Percentiles rank a stretch among this genome's conserved stretches.
Evolutionary conservation across 1,140 invertebrate species (phyloP).

Genomic region (Tetramorium simillimum): DNA sequence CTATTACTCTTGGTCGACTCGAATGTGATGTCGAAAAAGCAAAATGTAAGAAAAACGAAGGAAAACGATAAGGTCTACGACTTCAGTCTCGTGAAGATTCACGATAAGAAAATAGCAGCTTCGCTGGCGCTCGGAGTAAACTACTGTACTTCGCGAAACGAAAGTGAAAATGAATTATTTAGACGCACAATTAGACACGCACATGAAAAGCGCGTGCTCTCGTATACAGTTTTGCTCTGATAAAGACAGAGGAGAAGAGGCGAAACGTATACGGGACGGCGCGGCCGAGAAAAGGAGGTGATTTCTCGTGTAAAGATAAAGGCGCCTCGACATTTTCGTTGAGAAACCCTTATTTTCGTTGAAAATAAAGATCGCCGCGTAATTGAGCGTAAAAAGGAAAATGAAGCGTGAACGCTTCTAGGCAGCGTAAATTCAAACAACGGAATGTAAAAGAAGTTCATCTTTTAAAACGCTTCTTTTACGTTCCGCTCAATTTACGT

Average conservation of each 20-base stretch:
- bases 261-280: neutral
- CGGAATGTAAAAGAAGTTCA: too few relatives aligned
- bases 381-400: too few relatives aligned
- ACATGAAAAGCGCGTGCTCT: neutral
- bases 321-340: neutral
- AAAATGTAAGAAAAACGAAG: neutral
- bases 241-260: neutral
- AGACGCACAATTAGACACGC: neutral
- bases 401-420: too few relatives aligned
- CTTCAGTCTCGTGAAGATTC: neutral
- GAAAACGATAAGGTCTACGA: slow-evolving; percentile 14
- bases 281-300: neutral
- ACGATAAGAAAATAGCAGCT: neutral
- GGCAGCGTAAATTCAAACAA: too few relatives aligned
- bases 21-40: neutral
- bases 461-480: too few relatives aligned
- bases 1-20: neutral
- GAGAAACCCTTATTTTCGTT: neutral
- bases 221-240: neutral
- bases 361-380: too few relatives aligned
- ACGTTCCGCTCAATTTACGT: too few relatives aligned
- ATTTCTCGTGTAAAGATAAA: neutral
- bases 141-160: neutral
- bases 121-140: neutral
- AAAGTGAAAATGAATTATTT: neutral